These are phyloP conservation scores for Accipiter cooperii DNA, from an alignment of 2,113 vertebrate species.

Conservation along the genomic window DNA sequence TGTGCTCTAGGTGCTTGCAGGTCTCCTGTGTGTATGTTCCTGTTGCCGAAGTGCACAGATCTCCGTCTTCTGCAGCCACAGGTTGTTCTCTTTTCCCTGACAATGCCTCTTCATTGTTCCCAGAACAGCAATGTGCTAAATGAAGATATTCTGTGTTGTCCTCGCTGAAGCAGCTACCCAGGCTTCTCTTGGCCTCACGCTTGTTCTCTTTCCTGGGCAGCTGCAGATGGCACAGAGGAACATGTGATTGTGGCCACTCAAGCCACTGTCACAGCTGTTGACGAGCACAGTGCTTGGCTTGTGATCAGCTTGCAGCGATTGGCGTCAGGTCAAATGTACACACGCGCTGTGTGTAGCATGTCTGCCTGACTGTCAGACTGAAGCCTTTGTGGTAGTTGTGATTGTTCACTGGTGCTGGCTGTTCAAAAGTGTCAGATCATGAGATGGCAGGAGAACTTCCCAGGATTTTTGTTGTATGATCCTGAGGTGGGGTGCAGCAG, in stretches of 20 bases:
- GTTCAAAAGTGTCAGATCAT: background rate
- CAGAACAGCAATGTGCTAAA: background rate
- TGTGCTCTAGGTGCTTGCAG: background rate
- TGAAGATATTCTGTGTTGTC: background rate
- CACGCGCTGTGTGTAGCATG: rapidly evolving
- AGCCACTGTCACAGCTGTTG: background rate
- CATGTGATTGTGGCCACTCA: background rate
- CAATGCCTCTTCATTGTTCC: background rate
- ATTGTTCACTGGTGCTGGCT: background rate
- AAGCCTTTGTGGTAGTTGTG: background rate
- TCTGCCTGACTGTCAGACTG: background rate
- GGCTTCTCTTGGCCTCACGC: background rate
- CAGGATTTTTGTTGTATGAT: background rate
- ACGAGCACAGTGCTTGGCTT: background rate
- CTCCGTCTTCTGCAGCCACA: background rate
- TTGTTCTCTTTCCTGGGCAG: background rate
- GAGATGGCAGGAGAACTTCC: background rate
- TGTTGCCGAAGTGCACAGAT: background rate
- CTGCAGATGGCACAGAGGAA: background rate
- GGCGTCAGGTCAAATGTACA: rapidly evolving
- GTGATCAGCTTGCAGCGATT: background rate
- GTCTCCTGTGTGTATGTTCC: background rate
- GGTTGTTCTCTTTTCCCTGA: background rate
- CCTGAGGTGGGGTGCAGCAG: background rate
- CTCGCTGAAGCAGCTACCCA: background rate